These are phyloP conservation scores for Heteractis magnifica DNA, from an alignment of 92 coral and sea anemone genomes.

Conservation along the genomic window DNA sequence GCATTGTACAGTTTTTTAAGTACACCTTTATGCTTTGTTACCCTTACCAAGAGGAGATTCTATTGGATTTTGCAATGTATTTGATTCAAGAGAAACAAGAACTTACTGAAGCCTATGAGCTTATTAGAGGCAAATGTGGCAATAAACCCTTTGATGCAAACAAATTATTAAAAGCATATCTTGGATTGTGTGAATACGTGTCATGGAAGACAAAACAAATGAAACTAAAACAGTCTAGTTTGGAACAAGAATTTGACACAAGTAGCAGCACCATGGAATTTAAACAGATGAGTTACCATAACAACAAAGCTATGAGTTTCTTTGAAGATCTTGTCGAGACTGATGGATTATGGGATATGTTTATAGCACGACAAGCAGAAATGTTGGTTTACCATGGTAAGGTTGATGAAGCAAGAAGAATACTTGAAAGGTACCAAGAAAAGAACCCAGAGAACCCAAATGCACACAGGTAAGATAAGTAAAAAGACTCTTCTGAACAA, in stretches of 20 bases:
- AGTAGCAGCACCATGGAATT: background rate
- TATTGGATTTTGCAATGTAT: slow-evolving; percentile 74
- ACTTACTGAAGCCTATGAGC: slow-evolving; percentile 74
- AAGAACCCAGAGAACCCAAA: slow-evolving; percentile 85
- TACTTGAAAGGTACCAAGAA: slow-evolving; percentile 68
- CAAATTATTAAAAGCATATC: slow-evolving; percentile 61
- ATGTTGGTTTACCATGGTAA: slow-evolving; percentile 50
- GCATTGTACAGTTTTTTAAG: slow-evolving; percentile 63
- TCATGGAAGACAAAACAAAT: slow-evolving; percentile 57
- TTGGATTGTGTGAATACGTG: slow-evolving; percentile 74
- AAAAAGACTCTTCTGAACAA: background rate
- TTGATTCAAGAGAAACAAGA: slow-evolving; percentile 60
- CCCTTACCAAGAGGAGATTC: slow-evolving; percentile 62
- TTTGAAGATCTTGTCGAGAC: slow-evolving; percentile 60
- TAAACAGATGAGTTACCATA: slow-evolving; percentile 62
- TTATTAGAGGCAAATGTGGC: slow-evolving; percentile 64
- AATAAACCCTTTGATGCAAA: slow-evolving; percentile 45
- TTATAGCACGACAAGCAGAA: slow-evolving; percentile 69
- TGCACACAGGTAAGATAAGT: slow-evolving; percentile 63
- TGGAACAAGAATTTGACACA: background rate
- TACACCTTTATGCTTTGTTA: slow-evolving; percentile 73
- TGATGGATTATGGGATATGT: slow-evolving; percentile 84
- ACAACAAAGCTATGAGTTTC: slow-evolving; percentile 56
- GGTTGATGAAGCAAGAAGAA: slow-evolving; percentile 42
- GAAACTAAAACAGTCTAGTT: background rate